Conservation (phyloP, 2,888 invertebrate genomes). For the Orthosia gothica region DNA sequence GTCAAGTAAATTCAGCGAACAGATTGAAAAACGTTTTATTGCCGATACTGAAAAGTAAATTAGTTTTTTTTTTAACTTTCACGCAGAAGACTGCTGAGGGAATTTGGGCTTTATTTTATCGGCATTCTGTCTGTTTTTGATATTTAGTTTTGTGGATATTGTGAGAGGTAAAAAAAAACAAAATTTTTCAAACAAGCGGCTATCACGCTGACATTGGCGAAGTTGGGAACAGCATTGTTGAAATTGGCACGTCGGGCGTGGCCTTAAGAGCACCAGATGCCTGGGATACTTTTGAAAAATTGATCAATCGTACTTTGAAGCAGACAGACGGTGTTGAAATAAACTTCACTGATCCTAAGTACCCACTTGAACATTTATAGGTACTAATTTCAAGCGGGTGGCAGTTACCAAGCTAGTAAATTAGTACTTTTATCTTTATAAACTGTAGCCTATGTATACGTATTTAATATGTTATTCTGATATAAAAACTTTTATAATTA, state of each 20-base stretch:
- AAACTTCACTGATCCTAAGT: constrained; percentile 12
- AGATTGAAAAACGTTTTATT: constrained; percentile 73
- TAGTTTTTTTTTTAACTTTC: constrained; percentile 43
- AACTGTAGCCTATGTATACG: too few species aligned
- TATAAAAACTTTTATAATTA: too few species aligned
- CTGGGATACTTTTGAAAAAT: constrained; percentile 43
- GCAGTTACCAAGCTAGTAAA: too few species aligned
- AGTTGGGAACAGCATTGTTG: constrained; percentile 38
- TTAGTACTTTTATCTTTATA: too few species aligned
- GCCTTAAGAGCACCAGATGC: constrained; percentile 22
- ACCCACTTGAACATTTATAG: background rate
- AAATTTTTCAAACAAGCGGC: constrained; percentile 27
- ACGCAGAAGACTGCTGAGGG: constrained; percentile 25
- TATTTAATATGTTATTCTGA: too few species aligned
- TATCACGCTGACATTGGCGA: constrained; percentile 39
- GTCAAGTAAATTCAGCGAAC: constrained; percentile 62
- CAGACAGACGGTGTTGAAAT: constrained; percentile 5
- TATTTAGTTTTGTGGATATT: constrained; percentile 19
- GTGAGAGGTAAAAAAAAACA: constrained; percentile 4
- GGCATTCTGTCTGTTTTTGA: constrained; percentile 31
- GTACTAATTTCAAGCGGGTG: background rate
- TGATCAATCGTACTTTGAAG: constrained; percentile 29
- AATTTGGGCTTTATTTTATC: constrained; percentile 42
- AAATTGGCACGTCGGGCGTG: constrained; percentile 41
- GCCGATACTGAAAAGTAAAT: constrained; percentile 63